Conservation (phyloP, 92 coral and sea anemone genomes). For the Muricea muricata region DNA sequence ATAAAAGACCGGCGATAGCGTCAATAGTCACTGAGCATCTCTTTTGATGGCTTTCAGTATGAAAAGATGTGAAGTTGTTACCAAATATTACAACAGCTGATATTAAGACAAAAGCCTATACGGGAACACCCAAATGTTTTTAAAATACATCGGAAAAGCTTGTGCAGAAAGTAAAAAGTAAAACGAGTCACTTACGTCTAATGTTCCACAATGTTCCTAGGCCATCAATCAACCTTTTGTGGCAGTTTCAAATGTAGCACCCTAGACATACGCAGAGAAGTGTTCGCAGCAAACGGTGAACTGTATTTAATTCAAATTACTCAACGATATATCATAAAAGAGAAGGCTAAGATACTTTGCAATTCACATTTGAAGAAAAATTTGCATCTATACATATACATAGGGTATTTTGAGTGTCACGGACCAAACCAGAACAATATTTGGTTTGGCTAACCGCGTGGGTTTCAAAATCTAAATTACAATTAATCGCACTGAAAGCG, state of each 20-base stretch:
- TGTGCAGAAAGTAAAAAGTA: too few species aligned
- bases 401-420: slow-evolving; percentile 56
- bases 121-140: neutral
- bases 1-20: neutral
- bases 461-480: neutral
- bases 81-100: neutral
- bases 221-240: neutral
- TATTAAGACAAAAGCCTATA: neutral
- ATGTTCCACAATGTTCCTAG: neutral
- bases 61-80: neutral
- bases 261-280: neutral
- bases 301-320: slow-evolving; percentile 40
- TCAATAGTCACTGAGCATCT: neutral
- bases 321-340: slow-evolving; percentile 56
- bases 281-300: slow-evolving; percentile 31
- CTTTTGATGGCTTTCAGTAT: neutral
- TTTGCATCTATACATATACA: slow-evolving; percentile 99
- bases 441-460: slow-evolving; percentile 49
- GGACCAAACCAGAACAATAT: slow-evolving; percentile 49
- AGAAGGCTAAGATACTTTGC: slow-evolving; percentile 88
- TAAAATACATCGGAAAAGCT: slow-evolving; percentile 11
- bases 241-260: neutral
- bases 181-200: neutral
- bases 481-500: slow-evolving; percentile 16
- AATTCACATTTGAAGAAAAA: slow-evolving; percentile 87